Percentiles rank a stretch among this genome's conserved stretches.
These are phyloP conservation scores for Tortricodes alternella DNA, from an alignment of 2,888 invertebrate genomes.

Conservation along the genomic window DNA sequence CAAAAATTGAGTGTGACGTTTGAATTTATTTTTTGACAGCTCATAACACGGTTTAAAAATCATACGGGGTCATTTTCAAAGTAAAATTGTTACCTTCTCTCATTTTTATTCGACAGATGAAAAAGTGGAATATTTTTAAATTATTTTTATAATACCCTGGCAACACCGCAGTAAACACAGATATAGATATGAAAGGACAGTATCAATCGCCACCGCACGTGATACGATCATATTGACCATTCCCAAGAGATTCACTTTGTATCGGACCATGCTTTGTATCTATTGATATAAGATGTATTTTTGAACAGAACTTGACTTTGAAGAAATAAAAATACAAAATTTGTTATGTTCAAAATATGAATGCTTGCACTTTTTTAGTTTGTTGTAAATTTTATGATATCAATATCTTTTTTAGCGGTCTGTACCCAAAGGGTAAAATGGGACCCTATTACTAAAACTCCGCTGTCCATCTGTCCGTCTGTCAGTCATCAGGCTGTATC, in stretches of 20 bases:
- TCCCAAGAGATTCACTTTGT: slow-evolving; percentile 1
- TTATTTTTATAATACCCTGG: not conserved
- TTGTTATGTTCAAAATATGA: not conserved
- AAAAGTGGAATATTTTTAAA: not conserved
- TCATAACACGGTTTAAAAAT: too few relatives aligned
- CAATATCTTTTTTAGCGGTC: too few relatives aligned
- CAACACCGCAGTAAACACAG: not conserved
- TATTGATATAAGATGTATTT: slow-evolving; percentile 5
- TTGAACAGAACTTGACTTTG: not conserved
- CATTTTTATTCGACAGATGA: too few relatives aligned
- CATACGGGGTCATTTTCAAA: too few relatives aligned
- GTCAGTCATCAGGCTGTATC: too few relatives aligned
- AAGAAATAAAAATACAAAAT: not conserved
- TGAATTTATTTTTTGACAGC: too few relatives aligned
- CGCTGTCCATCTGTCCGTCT: too few relatives aligned
- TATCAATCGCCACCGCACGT: slow-evolving; percentile 24
- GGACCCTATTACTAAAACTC: too few relatives aligned
- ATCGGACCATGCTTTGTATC: slow-evolving; percentile 10
- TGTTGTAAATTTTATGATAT: too few relatives aligned
- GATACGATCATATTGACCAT: slow-evolving; percentile 18
- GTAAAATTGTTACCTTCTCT: too few relatives aligned
- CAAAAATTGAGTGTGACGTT: too few relatives aligned
- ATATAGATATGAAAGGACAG: slow-evolving; percentile 17
- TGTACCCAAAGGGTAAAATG: too few relatives aligned
- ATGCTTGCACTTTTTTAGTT: not conserved